Conservation (phyloP, 2,888 invertebrate species). For the Trypoxylon attenuatum region DNA sequence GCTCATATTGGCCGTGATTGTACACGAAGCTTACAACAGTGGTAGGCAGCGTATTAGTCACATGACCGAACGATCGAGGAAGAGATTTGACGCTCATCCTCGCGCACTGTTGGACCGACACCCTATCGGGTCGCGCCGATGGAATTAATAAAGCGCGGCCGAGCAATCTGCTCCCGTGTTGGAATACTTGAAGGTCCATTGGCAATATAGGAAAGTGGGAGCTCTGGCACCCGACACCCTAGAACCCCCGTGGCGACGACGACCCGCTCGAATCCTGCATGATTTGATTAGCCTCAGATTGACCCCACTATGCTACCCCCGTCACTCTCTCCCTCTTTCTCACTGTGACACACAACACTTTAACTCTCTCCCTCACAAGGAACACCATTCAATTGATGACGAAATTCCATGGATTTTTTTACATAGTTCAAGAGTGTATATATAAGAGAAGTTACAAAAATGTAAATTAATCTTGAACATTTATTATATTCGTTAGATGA, state of each 20-base stretch:
- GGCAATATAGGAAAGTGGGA: conserved; percentile 55
- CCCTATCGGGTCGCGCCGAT: conserved; percentile 60
- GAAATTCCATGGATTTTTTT: too few relatives aligned
- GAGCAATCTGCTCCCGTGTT: conserved; percentile 66
- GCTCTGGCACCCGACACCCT: conserved; percentile 11
- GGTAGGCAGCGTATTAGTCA: conserved; percentile 54
- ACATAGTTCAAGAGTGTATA: too few relatives aligned
- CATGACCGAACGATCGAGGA: conserved; percentile 52
- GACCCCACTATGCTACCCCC: conserved; percentile 66
- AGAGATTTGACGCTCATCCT: conserved; percentile 54
- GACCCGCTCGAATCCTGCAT: conserved; percentile 63
- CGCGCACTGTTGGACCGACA: conserved; percentile 7
- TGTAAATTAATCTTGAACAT: too few relatives aligned
- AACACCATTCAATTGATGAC: neutral
- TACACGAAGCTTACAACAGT: conserved; percentile 12
- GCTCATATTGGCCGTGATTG: conserved; percentile 45
- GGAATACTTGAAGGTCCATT: conserved; percentile 27
- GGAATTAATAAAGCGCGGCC: conserved; percentile 73
- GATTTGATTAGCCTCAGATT: conserved; percentile 75
- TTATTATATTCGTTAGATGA: too few relatives aligned
- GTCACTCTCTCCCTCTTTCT: conserved; percentile 10
- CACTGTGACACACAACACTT: neutral
- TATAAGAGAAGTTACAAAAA: too few relatives aligned
- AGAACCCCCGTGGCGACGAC: conserved; percentile 44
- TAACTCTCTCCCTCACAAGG: conserved; percentile 1